Percentiles rank a stretch among this genome's conserved stretches.
Evolutionary conservation across 2,113 vertebrate species (phyloP).

Genomic region (Plectropomus leopardus): DNA sequence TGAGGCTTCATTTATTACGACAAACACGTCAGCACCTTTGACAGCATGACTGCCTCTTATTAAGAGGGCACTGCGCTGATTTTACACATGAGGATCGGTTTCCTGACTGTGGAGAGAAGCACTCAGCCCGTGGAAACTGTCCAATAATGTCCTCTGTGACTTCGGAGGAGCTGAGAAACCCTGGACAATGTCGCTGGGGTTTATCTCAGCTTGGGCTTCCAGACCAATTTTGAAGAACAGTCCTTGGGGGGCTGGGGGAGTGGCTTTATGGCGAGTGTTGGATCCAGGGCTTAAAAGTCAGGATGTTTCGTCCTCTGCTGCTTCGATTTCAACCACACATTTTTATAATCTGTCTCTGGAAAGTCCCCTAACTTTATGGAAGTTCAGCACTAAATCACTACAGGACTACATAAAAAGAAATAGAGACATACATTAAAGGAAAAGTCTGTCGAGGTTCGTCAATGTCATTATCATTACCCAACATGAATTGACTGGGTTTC

Average conservation of each 20-base stretch:
- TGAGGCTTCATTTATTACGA: constrained; percentile 7
- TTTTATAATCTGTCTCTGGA: neutral
- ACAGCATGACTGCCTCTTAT: constrained; percentile 45
- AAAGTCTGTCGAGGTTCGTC: neutral
- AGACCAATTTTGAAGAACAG: constrained; percentile 2
- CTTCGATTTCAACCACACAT: neutral
- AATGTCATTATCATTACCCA: neutral
- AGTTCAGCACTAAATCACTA: neutral
- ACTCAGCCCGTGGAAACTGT: constrained; percentile 25
- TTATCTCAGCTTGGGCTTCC: constrained; percentile 1
- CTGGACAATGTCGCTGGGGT: neutral
- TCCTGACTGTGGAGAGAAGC: constrained; percentile 13
- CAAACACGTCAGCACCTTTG: constrained; percentile 22
- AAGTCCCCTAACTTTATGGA: neutral
- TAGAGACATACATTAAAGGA: neutral
- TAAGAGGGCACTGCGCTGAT: constrained; percentile 29
- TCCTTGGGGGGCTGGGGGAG: too few relatives aligned
- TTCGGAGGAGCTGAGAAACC: constrained; percentile 18
- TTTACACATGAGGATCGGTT: constrained; percentile 49
- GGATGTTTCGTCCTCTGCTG: neutral
- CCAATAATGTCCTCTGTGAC: constrained; percentile 11
- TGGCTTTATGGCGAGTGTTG: neutral
- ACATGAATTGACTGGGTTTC: neutral
- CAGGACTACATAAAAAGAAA: neutral
- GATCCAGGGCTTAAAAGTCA: neutral